Evolutionary conservation across 2,888 invertebrate species (phyloP), one percentile per base, ranked within the genome.

Genomic region (Mesorhabditis belari): DNA sequence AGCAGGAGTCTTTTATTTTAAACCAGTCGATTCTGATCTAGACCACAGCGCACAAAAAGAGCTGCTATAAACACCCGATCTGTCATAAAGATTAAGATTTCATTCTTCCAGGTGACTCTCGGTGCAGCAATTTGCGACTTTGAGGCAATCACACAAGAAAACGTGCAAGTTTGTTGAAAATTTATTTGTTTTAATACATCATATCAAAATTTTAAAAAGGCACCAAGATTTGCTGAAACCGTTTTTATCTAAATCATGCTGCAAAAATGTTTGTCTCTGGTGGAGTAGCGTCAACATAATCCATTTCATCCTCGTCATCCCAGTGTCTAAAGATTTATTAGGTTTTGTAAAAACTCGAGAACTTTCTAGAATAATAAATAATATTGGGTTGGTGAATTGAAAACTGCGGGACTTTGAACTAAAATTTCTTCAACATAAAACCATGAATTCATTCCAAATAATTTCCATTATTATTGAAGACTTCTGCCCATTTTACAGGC

Each of bases 91-190:
- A 24, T 62, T 44, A 23, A 12, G 5, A 9, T 28, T 52, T 49
- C 28, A 17, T 19, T 29, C 56, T 59, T 71, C 55, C 54, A 80
- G 78, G 72, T 80, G 0, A 76, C 79, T 19, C 67, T 81, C 62
- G 81, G 81, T 35, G 81, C 77, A 6, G 65, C 78, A 12, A 74
- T 79, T 56, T 69, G 81, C 25, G 81, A 81, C 65, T 77, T 79
- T 29, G 76, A 80, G 58, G 71, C 75, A 9, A 67, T 75, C 57
- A 67, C 72, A 49, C 64, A 62, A 21, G 68, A 74, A 25, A 55
- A 71, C 49, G 85, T 86, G 26, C 85, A 90, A 88, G 80, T 88
- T 17, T 28, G 65, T 49, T 25, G 29, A 9, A 19, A 44, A 55
- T 9, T 12, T 9, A n/a, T 12, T 12, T 12, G n/a, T 44, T 26